A percentile compares a stretch with the other conserved stretches of the same genome.
These are phyloP conservation scores for Phengaris alcon DNA, from an alignment of 2,888 invertebrate genomes.

Conservation along the genomic window DNA sequence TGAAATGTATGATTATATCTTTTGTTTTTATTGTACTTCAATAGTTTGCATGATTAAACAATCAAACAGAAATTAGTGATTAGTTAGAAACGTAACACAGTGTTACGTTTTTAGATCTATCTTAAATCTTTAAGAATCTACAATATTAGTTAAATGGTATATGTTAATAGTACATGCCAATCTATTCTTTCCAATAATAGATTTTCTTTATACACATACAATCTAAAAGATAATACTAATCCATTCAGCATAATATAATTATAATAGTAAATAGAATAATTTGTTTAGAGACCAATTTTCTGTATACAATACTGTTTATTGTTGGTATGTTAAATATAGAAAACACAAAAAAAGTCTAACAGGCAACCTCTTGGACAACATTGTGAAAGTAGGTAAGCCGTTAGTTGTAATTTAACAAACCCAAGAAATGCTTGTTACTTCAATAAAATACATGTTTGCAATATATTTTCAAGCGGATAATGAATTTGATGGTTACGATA, in stretches of 20 bases:
- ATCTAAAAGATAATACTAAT: background rate
- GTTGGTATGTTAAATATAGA: background rate
- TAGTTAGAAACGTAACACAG: too few species aligned
- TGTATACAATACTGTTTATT: background rate
- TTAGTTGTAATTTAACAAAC: conserved; percentile 30
- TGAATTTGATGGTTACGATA: conserved; percentile 41
- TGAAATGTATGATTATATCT: too few species aligned
- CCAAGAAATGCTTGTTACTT: conserved; percentile 35
- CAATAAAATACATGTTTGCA: conserved; percentile 35
- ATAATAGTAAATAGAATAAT: background rate
- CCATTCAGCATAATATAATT: background rate
- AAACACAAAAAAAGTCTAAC: conserved; percentile 1
- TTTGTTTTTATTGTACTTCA: too few species aligned
- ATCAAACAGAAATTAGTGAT: too few species aligned
- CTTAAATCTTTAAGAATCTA: too few species aligned
- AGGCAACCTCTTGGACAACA: background rate
- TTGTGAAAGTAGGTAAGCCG: conserved; percentile 22
- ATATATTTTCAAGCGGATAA: conserved; percentile 33
- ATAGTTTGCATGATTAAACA: too few species aligned
- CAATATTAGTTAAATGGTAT: too few species aligned
- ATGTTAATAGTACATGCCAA: too few species aligned
- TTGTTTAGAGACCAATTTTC: background rate
- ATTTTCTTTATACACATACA: too few species aligned
- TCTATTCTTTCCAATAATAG: too few species aligned
- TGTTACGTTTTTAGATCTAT: too few species aligned